Evolutionary conservation across 2,797 vertebrate species (phyloP).

Genomic region (Leptatherina wallacei): DNA sequence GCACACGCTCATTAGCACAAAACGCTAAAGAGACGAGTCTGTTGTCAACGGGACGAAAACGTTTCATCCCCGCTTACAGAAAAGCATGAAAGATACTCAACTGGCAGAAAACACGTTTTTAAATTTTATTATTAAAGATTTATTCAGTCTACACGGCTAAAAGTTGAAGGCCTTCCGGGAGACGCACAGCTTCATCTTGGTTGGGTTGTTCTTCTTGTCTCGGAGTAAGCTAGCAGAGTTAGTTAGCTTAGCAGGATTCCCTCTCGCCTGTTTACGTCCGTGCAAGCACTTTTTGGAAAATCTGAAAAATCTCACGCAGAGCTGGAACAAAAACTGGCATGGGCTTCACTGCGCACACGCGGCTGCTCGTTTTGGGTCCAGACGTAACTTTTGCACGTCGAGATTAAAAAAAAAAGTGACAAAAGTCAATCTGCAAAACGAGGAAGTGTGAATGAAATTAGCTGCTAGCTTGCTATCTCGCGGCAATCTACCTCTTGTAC

Average conservation of each 20-base stretch:
- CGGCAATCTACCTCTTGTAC: not conserved
- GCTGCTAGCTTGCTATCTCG: constrained; percentile 6
- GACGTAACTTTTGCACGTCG: not conserved
- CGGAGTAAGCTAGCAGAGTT: constrained; percentile 50
- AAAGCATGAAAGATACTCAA: not conserved
- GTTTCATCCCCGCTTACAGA: not conserved
- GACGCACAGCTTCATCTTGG: not conserved
- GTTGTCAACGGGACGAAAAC: not conserved
- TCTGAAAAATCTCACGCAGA: not conserved
- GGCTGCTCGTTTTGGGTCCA: not conserved
- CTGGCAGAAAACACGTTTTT: not conserved
- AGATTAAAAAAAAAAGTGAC: not conserved
- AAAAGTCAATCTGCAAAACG: constrained; percentile 17
- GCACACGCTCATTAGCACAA: constrained; percentile 19
- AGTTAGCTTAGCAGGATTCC: constrained; percentile 56
- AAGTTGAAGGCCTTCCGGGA: not conserved
- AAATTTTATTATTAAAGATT: not conserved
- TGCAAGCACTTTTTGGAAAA: constrained; percentile 28
- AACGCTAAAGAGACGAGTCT: not conserved
- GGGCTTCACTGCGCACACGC: fast-evolving
- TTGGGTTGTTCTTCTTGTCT: not conserved
- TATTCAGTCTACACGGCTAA: not conserved
- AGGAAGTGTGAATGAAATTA: constrained; percentile 65
- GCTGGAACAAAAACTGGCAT: not conserved
- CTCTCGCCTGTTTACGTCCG: not conserved